These are phyloP conservation scores for Cheilosia vulpina DNA, from an alignment of 2,888 invertebrate species.

Conservation along the genomic window DNA sequence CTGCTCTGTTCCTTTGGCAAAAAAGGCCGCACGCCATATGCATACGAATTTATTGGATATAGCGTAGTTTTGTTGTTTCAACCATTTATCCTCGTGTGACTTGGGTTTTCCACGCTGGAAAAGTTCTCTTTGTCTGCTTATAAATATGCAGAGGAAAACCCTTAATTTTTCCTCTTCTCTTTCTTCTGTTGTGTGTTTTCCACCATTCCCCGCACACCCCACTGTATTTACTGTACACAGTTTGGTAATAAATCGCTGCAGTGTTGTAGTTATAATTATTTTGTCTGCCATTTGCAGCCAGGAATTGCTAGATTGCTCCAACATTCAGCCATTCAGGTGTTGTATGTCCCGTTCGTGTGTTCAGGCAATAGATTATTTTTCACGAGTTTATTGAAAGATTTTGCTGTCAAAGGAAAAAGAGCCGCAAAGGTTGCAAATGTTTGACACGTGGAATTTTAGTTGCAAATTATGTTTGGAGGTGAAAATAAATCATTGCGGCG, in stretches of 20 bases:
- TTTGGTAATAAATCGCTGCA: conserved; percentile 70
- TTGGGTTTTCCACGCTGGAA: conserved; percentile 54
- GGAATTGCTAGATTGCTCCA: not conserved
- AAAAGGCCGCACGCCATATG: conserved; percentile 70
- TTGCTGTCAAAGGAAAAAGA: conserved; percentile 1
- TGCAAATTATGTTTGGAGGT: conserved; percentile 46
- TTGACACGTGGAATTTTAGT: conserved; percentile 41
- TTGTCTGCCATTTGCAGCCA: conserved; percentile 62
- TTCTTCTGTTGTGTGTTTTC: not conserved
- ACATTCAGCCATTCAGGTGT: conserved; percentile 58
- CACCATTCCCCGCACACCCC: not conserved
- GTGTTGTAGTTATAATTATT: conserved; percentile 72
- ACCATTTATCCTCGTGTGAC: conserved; percentile 72
- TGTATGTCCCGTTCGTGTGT: conserved; percentile 66
- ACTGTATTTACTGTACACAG: conserved; percentile 50
- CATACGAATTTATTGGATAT: conserved; percentile 75
- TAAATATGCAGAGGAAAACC: conserved; percentile 21
- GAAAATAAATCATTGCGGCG: conserved; percentile 66
- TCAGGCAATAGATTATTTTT: conserved; percentile 69
- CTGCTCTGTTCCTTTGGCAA: conserved; percentile 20
- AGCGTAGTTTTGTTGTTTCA: conserved; percentile 74
- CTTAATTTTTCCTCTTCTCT: conserved; percentile 59
- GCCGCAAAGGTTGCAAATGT: conserved; percentile 17
- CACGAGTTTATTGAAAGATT: conserved; percentile 68
- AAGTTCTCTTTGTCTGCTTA: conserved; percentile 45